phyloP scores from a whole-genome alignment of 2,888 invertebrate species.

The Phaedon cochleariae region DNA sequence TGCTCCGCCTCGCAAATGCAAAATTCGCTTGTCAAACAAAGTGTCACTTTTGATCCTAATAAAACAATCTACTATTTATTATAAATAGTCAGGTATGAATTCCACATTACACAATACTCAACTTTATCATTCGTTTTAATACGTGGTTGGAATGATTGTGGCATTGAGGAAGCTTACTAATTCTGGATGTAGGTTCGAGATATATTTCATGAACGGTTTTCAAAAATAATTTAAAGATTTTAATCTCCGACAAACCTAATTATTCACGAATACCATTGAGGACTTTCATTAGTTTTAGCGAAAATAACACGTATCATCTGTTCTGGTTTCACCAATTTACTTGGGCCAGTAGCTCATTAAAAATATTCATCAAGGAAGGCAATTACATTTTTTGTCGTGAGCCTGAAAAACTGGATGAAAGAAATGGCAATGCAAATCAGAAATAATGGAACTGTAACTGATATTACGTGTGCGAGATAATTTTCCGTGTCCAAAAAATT shows the following conservation, averaged over 20 bases:
- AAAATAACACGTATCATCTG: neutral
- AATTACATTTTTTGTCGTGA: neutral
- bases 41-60: too few species aligned
- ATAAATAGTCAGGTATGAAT: too few species aligned
- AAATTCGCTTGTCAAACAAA: too few species aligned
- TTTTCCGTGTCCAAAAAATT: neutral
- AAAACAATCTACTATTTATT: too few species aligned
- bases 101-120: too few species aligned
- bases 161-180: too few species aligned
- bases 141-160: too few species aligned
- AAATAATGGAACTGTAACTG: neutral
- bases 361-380: neutral
- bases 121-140: too few species aligned
- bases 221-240: neutral
- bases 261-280: neutral
- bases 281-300: neutral
- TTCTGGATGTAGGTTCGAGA: too few species aligned
- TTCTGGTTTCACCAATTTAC: neutral
- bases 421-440: neutral
- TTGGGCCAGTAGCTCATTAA: neutral
- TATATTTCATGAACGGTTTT: neutral
- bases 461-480: neutral
- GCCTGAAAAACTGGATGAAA: neutral
- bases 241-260: neutral
- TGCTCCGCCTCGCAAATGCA: too few species aligned